phyloP scores from a whole-genome alignment of 2,888 invertebrate genomes.

The Baccha elongata region DNA sequence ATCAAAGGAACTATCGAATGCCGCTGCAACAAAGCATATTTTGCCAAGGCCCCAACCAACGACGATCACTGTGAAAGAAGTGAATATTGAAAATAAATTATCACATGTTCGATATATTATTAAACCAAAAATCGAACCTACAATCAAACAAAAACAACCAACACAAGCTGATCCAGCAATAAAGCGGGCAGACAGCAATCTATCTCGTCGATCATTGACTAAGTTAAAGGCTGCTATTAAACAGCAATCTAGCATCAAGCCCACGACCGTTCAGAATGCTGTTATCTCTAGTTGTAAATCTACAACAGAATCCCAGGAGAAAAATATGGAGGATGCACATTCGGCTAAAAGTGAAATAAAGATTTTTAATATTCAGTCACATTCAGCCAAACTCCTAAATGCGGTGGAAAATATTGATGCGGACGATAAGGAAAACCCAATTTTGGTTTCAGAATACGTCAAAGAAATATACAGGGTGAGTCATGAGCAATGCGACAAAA shows the following conservation, averaged over 20 bases:
- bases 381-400: slow-evolving; percentile 76
- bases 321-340: slow-evolving; percentile 50
- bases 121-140: slow-evolving; percentile 39
- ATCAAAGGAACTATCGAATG: slow-evolving; percentile 36
- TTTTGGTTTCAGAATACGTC: slow-evolving; percentile 93
- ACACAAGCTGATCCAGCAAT: slow-evolving; percentile 68
- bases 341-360: slow-evolving; percentile 61
- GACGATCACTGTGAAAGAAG: too few species aligned
- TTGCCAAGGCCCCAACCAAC: too few species aligned
- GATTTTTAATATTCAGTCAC: slow-evolving; percentile 74
- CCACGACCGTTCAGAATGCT: neutral
- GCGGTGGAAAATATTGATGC: slow-evolving; percentile 88
- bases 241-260: slow-evolving; percentile 25
- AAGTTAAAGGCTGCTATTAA: slow-evolving; percentile 78
- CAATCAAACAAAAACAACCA: slow-evolving; percentile 21
- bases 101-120: slow-evolving; percentile 74
- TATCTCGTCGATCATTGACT: slow-evolving; percentile 79
- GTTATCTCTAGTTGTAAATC: slow-evolving; percentile 37
- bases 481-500: too few species aligned
- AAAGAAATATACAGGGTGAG: slow-evolving; percentile 96
- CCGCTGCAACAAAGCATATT: slow-evolving; percentile 63
- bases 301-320: slow-evolving; percentile 46
- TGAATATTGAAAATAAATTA: too few species aligned
- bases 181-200: slow-evolving; percentile 80
- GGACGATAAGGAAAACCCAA: slow-evolving; percentile 88